Evolutionary conservation across 2,113 vertebrate species (phyloP), one percentile per base, ranked within the genome.

Genomic region (Nothobranchius kuhntae): DNA sequence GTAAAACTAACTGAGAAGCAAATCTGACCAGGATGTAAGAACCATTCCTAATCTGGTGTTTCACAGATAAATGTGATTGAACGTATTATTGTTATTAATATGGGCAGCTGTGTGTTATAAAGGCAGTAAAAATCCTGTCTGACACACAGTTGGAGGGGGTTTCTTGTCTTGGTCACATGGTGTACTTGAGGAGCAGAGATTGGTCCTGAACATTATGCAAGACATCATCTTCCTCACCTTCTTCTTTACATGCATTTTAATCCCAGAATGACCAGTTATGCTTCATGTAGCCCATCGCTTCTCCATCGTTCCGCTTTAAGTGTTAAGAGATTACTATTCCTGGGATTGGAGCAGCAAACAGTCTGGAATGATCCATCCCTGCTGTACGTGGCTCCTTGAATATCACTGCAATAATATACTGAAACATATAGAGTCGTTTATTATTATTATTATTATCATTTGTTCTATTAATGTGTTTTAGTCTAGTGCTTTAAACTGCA

Each of bases 101-200:
- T 48, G 68, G 75, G 77, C 75, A 80, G 84, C 81, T 74, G 65
- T 60, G n/a, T n/a, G 55, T 51, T 68, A 1, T 40, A 40, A 9
- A 40, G 38, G 6, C 38, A 40, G 38, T 61, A 55, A 75, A 77
- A 70, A 84, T 77, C 78, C 64, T 77, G 40, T 73, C 83, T 66
- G 82, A 76, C 84, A 21, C 77, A 75, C 14, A 62, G 51, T 77
- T 69, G 71, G 83, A 50, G 71, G 68, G 57, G 42, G 76, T 83
- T 87, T 86, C 81, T 87, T 68, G 73, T 63, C 75, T 65, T 26
- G 78, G 86, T 90, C 89, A 89, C 88, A 91, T 87, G 85, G 84
- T 76, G 73, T 88, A 91, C 82, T 83, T 89, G 91, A 90, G 82
- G 46, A 68, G 54, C 51, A 57, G 35, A 46, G 68, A 53, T 47